phyloP scores from a whole-genome alignment of 2,797 vertebrate genomes.

The Delichon dasypus region DNA sequence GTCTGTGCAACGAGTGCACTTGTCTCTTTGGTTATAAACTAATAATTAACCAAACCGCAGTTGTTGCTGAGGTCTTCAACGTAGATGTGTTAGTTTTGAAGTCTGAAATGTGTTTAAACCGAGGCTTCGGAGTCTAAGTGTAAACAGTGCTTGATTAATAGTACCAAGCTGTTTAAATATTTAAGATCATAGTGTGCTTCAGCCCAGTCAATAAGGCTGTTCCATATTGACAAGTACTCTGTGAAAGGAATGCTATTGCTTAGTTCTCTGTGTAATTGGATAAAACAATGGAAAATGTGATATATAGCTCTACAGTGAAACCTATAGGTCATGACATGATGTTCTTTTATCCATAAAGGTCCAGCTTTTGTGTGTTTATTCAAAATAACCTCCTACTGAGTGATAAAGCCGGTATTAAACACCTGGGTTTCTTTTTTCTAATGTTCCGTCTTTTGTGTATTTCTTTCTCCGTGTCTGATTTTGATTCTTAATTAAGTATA shows the following conservation, averaged over 20 bases:
- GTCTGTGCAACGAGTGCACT: not conserved
- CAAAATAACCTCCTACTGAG: not conserved
- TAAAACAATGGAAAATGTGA: not conserved
- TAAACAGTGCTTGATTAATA: constrained; percentile 8
- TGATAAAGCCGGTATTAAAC: not conserved
- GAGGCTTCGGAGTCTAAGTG: not conserved
- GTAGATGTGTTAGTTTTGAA: not conserved
- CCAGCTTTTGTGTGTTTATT: not conserved
- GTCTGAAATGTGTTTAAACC: not conserved
- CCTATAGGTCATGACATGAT: not conserved
- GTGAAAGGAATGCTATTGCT: not conserved
- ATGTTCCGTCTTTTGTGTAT: not conserved
- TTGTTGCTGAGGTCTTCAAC: not conserved
- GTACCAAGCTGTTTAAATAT: constrained; percentile 36
- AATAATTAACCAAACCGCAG: not conserved
- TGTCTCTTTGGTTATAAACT: not conserved
- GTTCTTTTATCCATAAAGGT: not conserved
- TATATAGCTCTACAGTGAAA: not conserved
- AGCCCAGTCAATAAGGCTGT: not conserved
- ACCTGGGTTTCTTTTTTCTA: not conserved
- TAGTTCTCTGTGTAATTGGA: not conserved
- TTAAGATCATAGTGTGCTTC: not conserved
- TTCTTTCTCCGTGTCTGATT: not conserved
- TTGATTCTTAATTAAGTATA: not conserved
- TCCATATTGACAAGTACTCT: not conserved